These are phyloP conservation scores for Ceyx melanurus DNA, from an alignment of 2,113 vertebrate genomes.

Conservation along the genomic window DNA sequence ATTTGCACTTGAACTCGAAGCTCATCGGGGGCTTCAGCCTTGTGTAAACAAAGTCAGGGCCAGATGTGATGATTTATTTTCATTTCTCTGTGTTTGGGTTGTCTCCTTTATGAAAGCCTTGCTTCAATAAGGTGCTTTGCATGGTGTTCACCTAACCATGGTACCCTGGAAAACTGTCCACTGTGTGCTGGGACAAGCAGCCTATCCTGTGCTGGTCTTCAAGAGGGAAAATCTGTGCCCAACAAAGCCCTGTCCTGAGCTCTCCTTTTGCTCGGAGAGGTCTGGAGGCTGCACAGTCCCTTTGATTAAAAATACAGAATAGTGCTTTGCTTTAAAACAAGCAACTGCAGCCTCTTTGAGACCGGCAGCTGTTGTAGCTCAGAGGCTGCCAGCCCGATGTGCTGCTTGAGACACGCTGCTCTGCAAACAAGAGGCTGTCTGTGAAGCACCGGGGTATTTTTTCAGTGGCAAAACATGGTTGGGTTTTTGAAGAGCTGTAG, in stretches of 20 bases:
- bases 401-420: accelerated
- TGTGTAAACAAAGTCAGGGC: conserved; percentile 3
- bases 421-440: neutral
- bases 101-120: conserved; percentile 12
- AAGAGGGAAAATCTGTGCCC: neutral
- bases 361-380: neutral
- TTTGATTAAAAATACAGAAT: neutral
- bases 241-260: neutral
- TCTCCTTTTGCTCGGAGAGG: neutral
- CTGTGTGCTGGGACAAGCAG: neutral
- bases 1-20: neutral
- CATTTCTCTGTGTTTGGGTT: conserved; percentile 41
- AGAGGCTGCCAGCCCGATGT: neutral
- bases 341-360: neutral
- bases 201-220: neutral
- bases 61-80: conserved; percentile 43
- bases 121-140: neutral
- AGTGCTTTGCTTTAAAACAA: neutral
- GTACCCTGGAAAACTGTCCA: neutral
- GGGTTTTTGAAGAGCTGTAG: neutral
- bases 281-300: neutral
- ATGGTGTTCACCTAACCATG: neutral
- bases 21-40: conserved; percentile 5
- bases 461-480: neutral
- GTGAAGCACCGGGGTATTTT: neutral